A percentile compares a stretch with the other conserved stretches of the same genome.
Evolutionary conservation across 2,113 vertebrate species (phyloP).

Genomic region (Sterna hirundo): DNA sequence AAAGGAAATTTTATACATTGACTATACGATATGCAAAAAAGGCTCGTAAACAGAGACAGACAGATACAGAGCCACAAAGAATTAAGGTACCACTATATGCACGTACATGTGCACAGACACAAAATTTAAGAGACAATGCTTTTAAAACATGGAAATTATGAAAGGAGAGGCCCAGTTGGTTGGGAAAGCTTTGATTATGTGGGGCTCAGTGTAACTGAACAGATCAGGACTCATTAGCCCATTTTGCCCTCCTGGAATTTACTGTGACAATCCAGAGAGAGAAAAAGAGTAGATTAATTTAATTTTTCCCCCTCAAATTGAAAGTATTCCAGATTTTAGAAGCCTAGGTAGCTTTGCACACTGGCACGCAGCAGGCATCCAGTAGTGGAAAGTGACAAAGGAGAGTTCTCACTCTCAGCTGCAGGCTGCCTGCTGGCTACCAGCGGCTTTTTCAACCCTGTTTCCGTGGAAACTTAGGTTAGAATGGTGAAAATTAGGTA

Average conservation of each 20-base stretch:
- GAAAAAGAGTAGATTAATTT: conserved; percentile 65
- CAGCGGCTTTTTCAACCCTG: conserved; percentile 66
- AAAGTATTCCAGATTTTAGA: conserved; percentile 65
- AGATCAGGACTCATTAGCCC: conserved; percentile 39
- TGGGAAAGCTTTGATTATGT: conserved; percentile 9
- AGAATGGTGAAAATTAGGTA: conserved; percentile 74
- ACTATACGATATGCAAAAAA: neutral
- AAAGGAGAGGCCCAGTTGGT: conserved; percentile 1
- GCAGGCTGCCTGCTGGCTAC: conserved; percentile 73
- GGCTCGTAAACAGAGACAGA: neutral
- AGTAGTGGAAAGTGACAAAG: conserved; percentile 73
- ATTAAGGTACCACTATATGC: neutral
- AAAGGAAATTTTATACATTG: neutral
- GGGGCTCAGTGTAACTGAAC: conserved; percentile 12
- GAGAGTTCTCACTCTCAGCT: conserved; percentile 73
- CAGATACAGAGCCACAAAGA: neutral
- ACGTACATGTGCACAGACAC: neutral
- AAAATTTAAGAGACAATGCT: neutral
- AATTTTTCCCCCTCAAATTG: conserved; percentile 54
- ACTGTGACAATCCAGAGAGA: conserved; percentile 52
- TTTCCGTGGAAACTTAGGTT: conserved; percentile 76
- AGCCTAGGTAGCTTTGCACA: conserved; percentile 66
- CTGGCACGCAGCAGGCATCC: conserved; percentile 71
- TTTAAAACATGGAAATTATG: neutral
- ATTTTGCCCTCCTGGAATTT: conserved; percentile 67